phyloP scores from a whole-genome alignment of 2,797 vertebrate species.

The Myioborus melanocephalus region DNA sequence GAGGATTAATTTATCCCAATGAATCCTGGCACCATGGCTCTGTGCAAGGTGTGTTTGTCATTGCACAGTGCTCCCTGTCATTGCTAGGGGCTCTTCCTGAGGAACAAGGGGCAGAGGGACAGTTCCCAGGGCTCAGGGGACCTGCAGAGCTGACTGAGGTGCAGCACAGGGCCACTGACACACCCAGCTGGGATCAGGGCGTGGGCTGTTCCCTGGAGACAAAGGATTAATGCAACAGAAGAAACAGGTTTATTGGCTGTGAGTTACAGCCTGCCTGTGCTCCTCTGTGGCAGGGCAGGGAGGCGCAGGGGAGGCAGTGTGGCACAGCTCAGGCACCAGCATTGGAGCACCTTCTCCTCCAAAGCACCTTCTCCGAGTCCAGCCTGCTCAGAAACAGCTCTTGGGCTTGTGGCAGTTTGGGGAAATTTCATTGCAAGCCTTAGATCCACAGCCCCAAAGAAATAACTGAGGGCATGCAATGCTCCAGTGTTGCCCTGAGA shows the following conservation, averaged over 20 bases:
- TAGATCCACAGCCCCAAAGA: neutral
- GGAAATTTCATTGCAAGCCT: neutral
- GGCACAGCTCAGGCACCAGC: rapidly evolving
- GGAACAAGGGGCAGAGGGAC: neutral
- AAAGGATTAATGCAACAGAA: neutral
- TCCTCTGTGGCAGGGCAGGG: neutral
- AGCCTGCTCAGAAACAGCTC: neutral
- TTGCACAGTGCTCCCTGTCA: neutral
- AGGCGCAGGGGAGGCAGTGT: rapidly evolving
- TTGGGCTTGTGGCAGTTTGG: neutral
- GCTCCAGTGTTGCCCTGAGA: neutral
- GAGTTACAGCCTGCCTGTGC: neutral
- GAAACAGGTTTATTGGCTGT: neutral
- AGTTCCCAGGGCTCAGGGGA: neutral
- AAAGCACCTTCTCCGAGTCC: neutral
- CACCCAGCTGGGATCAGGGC: neutral
- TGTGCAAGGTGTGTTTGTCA: neutral
- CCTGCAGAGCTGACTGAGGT: rapidly evolving
- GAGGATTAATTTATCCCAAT: neutral
- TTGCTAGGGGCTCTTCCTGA: neutral
- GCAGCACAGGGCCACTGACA: rapidly evolving
- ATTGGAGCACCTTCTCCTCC: no score
- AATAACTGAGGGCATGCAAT: neutral
- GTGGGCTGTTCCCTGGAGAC: neutral
- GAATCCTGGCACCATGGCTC: neutral